Evolutionary conservation across 2,797 vertebrate genomes (phyloP).

Genomic region (Champsocephalus esox): DNA sequence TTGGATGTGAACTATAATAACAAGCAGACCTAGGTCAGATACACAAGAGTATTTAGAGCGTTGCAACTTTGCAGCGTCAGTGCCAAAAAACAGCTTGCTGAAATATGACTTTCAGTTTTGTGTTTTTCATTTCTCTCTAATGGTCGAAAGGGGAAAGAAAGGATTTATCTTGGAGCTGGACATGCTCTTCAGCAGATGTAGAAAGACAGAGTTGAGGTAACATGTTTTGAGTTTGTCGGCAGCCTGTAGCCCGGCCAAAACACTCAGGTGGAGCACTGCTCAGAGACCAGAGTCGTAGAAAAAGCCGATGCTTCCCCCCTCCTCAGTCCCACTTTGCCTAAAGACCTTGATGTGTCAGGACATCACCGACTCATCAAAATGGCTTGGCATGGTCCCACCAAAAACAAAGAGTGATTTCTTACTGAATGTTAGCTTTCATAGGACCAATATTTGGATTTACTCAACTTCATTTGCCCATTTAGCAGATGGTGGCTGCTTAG

Average conservation of each 20-base stretch:
- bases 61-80: constrained; percentile 54
- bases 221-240: constrained; percentile 65
- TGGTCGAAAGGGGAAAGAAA: constrained; percentile 56
- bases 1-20: constrained; percentile 58
- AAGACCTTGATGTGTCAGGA: constrained; percentile 60
- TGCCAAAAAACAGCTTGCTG: constrained; percentile 69
- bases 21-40: constrained; percentile 60
- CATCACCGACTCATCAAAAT: constrained; percentile 45
- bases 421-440: constrained; percentile 54
- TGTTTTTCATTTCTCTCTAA: constrained; percentile 52
- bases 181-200: constrained; percentile 69
- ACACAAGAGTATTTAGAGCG: constrained; percentile 63
- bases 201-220: constrained; percentile 64
- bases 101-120: constrained; percentile 71
- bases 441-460: constrained; percentile 14
- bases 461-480: neutral
- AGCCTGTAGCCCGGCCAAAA: constrained; percentile 52
- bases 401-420: constrained; percentile 50
- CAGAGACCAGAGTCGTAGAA: constrained; percentile 39
- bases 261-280: constrained; percentile 52
- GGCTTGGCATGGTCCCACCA: constrained; percentile 23
- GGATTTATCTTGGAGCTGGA: constrained; percentile 73
- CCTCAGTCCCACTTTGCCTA: constrained; percentile 37
- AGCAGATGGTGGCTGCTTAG: neutral
- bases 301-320: constrained; percentile 42